phyloP scores from a whole-genome alignment of 2,888 invertebrate genomes.

The Sarcophaga subvicina region DNA sequence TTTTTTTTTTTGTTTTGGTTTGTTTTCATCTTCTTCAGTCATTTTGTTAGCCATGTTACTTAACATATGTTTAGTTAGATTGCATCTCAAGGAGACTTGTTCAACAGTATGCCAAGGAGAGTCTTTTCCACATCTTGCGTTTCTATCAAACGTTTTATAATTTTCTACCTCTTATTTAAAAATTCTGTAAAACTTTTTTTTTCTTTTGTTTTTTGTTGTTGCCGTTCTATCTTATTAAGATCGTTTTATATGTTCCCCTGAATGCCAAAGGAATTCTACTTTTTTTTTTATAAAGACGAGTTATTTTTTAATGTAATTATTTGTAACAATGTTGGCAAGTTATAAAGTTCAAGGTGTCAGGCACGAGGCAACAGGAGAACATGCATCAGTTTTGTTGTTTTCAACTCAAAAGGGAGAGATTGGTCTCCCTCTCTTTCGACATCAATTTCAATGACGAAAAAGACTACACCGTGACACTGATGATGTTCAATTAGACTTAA shows the following conservation, averaged over 20 bases:
- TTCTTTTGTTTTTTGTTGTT: neutral
- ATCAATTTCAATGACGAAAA: neutral
- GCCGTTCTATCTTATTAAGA: slow-evolving; percentile 30
- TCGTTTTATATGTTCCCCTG: slow-evolving; percentile 19
- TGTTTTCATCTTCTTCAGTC: neutral
- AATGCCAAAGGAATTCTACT: slow-evolving; percentile 46
- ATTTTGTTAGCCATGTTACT: slow-evolving; percentile 33
- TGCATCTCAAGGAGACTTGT: slow-evolving; percentile 34
- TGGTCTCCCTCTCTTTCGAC: neutral
- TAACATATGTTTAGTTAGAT: slow-evolving; percentile 51
- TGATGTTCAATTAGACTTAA: neutral
- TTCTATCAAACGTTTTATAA: slow-evolving; percentile 15
- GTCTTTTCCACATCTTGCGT: neutral
- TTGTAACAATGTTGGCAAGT: slow-evolving; percentile 57
- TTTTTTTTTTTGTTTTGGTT: neutral
- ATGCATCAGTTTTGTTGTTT: slow-evolving; percentile 11
- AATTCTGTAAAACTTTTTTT: neutral
- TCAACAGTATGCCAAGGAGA: neutral
- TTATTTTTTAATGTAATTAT: slow-evolving; percentile 64
- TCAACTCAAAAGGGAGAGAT: neutral
- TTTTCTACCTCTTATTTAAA: slow-evolving; percentile 27
- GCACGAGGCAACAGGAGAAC: slow-evolving; percentile 19
- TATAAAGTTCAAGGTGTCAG: slow-evolving; percentile 52
- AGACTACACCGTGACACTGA: neutral
- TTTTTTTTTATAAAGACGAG: slow-evolving; percentile 18